These are phyloP conservation scores for Aurelia sp. DNA, from an alignment of 30 jellyfish, hydroid and myxozoan species.

Conservation along the genomic window DNA sequence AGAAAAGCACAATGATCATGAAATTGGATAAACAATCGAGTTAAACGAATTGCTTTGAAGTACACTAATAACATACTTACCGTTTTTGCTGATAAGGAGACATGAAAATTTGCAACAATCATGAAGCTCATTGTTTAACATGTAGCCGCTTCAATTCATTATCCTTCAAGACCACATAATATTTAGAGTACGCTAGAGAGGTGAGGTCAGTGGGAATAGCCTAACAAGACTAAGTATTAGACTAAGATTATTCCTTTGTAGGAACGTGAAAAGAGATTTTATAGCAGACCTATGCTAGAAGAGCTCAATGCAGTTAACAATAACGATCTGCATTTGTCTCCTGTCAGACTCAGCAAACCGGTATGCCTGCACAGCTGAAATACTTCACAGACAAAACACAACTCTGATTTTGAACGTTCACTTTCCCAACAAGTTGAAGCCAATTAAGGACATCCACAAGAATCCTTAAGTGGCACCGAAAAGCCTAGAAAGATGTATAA, in stretches of 20 bases:
- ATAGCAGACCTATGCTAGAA: not conserved
- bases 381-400: not conserved
- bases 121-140: constrained; percentile 3
- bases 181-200: constrained; percentile 8
- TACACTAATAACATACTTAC: constrained; percentile 1
- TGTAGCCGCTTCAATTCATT: constrained; percentile 18
- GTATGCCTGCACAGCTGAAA: constrained; percentile 9
- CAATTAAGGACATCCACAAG: too few relatives aligned
- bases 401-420: too few relatives aligned
- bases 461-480: too few relatives aligned
- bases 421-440: too few relatives aligned
- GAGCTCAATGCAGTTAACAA: constrained; percentile 22
- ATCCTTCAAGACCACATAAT: constrained; percentile 34
- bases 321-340: not conserved
- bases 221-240: constrained; percentile 39
- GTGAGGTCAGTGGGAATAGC: constrained; percentile 39
- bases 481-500: too few relatives aligned
- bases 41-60: constrained; percentile 5
- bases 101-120: constrained; percentile 26
- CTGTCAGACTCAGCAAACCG: constrained; percentile 9
- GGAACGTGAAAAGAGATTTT: constrained; percentile 34
- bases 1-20: too few relatives aligned
- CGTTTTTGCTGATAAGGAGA: constrained; percentile 4
- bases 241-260: constrained; percentile 22
- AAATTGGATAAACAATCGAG: constrained; percentile 25